Base-by-base conservation (phyloP, 2,797 vertebrate genomes). In the Euphonia xanthogaster region DNA sequence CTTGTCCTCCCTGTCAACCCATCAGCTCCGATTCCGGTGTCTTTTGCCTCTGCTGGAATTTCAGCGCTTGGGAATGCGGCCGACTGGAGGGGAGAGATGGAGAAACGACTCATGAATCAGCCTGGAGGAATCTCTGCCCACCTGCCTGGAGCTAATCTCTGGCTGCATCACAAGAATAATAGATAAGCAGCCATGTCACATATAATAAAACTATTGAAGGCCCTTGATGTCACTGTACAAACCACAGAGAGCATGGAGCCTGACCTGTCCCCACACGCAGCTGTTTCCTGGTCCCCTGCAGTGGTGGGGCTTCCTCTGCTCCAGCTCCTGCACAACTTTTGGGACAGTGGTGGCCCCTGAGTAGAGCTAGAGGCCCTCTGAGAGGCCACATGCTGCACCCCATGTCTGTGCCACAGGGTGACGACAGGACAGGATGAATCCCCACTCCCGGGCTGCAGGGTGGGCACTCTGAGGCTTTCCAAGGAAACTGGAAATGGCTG, bases 171-270 rank as follows among this genome's bases (percentile, higher is more conserved):
- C 94, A 94, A 96, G 92, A 93, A 93, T 85, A 96, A 95, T 81
- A 95, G 92, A 95, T 85, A 84, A 93, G 96, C 61, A 76, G 81
- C 71, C 35, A 23, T 74, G 24, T 67, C 90, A 79, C 22, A 55
- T 66, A 94, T 93, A 95, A 95, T 93, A 97, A 96, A 96, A 91
- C 73, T 67, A 96, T 91, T 96, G 91, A 96, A 84, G 60, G 79
- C 51, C 8, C 76, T 63, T 85, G 79, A 94, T 94, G 94, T 89
- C 86, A 93, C 73, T 42, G 66, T 57, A 65, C 16, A 94, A 97
- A 90, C 80, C 83, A 48, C 93, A 91, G 68, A 73, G 82, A 62
- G 47, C 15, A 25, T 8, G 5, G 58, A 74, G 57, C 82, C 80
- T 2, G 12, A 19, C 39, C 54, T 48, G 80, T 60, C 88, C 63